Evolutionary conservation across 2,888 invertebrate species (phyloP), one percentile per base, ranked within the genome.

Genomic region (Chrysopilus asiliformis): DNA sequence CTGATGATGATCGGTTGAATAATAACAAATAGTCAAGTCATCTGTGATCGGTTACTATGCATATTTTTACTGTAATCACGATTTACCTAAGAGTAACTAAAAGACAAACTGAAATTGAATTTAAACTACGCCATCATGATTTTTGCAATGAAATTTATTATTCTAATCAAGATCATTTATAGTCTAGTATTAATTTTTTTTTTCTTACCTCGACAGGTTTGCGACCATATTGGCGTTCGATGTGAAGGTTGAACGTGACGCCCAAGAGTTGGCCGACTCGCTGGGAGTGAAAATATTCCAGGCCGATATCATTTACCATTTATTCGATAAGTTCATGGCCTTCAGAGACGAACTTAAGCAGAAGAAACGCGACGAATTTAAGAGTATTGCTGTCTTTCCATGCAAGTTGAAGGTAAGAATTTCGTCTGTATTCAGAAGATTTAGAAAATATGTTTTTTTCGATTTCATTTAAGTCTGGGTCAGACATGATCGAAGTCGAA

Each of bases 181-280:
- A 22, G 10, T 22, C 10, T 22, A 10, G 7, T 22, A 8, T 22
- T 22, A 22, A 22, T 22, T 22, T 25, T 39, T 18, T 27, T 12
- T 36, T 20, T 38, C 40, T 43, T 45, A 43, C 43, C 15, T 47
- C 59, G 57, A 7, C 58, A 87, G 86, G 63, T 89, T 81, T 64
- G 97, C 98, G 33, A 89, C 90, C 40, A 97, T 99, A 57, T 70
- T 99, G 49, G 98, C 98, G n/a, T 99, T 99, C 60, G 98, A 99
- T 65, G 98, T 99, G 14, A 94, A 93, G 69, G 78, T 97, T 38
- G 98, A 99, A 60, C 76, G 87, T 40, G 98, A 98, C 58, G 98
- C 97, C 2, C 97, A 98, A 66, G 94, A 95, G 55, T 67, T 97
- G 63, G 98, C 98, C 1, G 97, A 99, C 59, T 74, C 77, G 40